Evolutionary conservation across 2,113 vertebrate genomes (phyloP), one percentile per base, ranked within the genome.

Genomic region (Atlantisia rogersi): DNA sequence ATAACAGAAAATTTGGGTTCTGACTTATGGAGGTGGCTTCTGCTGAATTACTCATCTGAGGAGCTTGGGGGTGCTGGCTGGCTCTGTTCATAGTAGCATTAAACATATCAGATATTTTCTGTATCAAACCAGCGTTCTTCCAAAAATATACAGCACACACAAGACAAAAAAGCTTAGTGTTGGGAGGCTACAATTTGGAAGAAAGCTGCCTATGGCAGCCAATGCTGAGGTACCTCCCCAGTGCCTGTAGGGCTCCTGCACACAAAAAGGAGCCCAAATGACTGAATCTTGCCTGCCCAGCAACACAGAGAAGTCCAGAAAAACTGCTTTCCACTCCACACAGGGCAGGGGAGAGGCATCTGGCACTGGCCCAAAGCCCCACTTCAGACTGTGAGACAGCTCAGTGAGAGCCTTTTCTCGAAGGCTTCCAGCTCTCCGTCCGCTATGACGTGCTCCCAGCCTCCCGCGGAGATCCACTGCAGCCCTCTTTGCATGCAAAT

Each of bases 401-500:
- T 87, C 70, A 40, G 25, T 28, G 12, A 0, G 1, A 81, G 77
- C 37, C 24, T 88, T 92, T 67, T 84, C 52, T 68, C 11, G 4
- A 67, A 81, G 76, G 10, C 24, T 86, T 86, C 29, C 69, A 78
- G 76, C 52, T 93, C 50, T 85, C 69, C 0, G 0, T 56, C 2
- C 13, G 21, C 82, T 70, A 0, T 48, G 56, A 15, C 0, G 0
- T 39, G 35, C 46, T 95, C 56, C 42, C 29, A 59, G 62, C 37
- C 71, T 92, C 92, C 90, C 32, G 64, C 0, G 0, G 95, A 93
- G 90, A 88, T 32, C 9, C 25, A 10, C 44, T 71, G 69, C 80
- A 88, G 62, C 6, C 42, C 70, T 82, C 94, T 92, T 82, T 91
- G 90, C 76, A 95, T 97, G 94, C 88, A 96, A 86, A 96, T 94